phyloP scores from a whole-genome alignment of 1,140 invertebrate genomes.

The Globodera ellingtonae region DNA sequence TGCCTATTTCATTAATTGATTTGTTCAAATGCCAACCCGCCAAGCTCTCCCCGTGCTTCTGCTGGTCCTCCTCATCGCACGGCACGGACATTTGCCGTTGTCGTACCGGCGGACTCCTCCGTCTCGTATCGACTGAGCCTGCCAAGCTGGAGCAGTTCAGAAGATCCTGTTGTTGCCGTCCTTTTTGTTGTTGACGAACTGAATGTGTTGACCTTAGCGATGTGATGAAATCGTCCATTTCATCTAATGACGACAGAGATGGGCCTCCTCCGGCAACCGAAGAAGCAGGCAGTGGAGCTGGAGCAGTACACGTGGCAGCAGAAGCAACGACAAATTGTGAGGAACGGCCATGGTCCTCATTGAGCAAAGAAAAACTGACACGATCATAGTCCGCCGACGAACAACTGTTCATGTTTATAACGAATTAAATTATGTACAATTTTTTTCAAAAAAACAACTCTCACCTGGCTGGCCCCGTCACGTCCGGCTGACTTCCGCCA shows the following conservation, averaged over 20 bases:
- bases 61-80: not conserved
- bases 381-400: not conserved
- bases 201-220: not conserved
- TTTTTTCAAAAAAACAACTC: not conserved
- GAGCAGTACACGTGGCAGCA: not conserved
- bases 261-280: not conserved
- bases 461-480: not conserved
- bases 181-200: not conserved
- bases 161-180: not conserved
- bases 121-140: not conserved
- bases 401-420: too few species aligned
- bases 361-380: not conserved
- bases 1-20: not conserved
- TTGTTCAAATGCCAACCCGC: not conserved
- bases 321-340: not conserved
- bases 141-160: not conserved
- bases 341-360: not conserved
- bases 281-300: not conserved
- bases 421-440: too few species aligned
- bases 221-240: slow-evolving; percentile 18
- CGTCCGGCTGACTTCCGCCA: not conserved
- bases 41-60: not conserved
- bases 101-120: not conserved
- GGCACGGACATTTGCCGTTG: slow-evolving; percentile 2
- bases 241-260: slow-evolving; percentile 6